Base-by-base conservation (phyloP, 2,888 invertebrate genomes). In the Xylocampa areola region DNA sequence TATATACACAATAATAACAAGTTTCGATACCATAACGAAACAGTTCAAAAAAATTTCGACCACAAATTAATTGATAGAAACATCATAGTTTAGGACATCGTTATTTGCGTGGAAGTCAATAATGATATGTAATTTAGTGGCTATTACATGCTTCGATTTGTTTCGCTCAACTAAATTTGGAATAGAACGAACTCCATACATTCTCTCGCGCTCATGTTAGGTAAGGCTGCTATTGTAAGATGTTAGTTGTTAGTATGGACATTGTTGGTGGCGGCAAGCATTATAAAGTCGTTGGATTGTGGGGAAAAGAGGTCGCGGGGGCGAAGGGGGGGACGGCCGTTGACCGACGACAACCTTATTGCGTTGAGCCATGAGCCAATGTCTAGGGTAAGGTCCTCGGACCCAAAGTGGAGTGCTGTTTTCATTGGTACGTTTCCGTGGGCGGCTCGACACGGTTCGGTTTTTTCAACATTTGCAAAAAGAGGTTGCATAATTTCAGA, bases 331-430 rank as follows among this genome's bases (percentile, higher is more conserved):
- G 77, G 84, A 79, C 81, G 89, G 90, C 80, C 90, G 90, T 89
- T 90, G 91, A 92, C 92, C 92, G 91, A 73, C 80, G 87, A 82
- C 89, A 89, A 85, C 87, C 88, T 91, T 86, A 89, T 85, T 86
- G 86, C 87, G 83, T 78, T 70, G 69, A 71, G 73, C 71, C 70
- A 76, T 73, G 79, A 80, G 80, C 87, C 89, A 89, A 90, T 90
- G 91, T 91, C 91, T 91, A 91, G 92, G 90, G 85, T 90, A 91
- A 92, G 90, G 90, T 90, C 86, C 89, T 86, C 85, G 82, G 81
- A 79, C 77, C 76, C 80, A 68, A 88, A 86, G 82, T 85, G 76
- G 86, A 86, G 83, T 86, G 82, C 77, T 73, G 80, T 79, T 82
- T 80, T 80, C 74, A 70, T 77, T 80, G 76, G 68, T 73, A 72